Evolutionary conservation across 1,140 invertebrate species (phyloP).

Genomic region (Melanaphis sacchari): DNA sequence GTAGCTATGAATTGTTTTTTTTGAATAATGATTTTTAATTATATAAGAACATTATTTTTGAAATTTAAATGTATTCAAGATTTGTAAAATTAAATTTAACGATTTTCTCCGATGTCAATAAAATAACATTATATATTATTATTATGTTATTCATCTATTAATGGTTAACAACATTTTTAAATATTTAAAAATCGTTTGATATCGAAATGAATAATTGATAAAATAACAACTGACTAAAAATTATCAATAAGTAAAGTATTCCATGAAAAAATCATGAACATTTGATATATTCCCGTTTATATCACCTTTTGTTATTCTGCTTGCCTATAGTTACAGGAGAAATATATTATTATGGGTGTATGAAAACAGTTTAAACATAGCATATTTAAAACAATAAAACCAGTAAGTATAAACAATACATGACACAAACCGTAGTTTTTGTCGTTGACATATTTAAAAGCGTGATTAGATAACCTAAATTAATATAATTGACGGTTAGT

Average conservation of each 20-base stretch:
- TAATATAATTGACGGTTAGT: no score
- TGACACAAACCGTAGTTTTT: no score
- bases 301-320: neutral
- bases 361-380: neutral
- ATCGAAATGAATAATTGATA: neutral
- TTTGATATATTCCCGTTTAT: neutral
- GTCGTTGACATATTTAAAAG: no score
- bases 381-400: neutral
- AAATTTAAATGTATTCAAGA: neutral
- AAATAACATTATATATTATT: neutral
- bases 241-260: neutral
- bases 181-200: neutral
- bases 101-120: neutral
- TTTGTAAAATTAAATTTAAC: neutral
- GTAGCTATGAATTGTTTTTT: no score
- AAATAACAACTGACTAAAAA: neutral
- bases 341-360: neutral
- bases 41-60: neutral
- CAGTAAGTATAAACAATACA: no score
- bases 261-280: neutral
- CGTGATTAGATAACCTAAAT: no score
- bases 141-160: neutral
- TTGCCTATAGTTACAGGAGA: neutral
- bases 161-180: neutral
- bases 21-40: neutral